Percentiles rank a stretch among this genome's conserved stretches.
Evolutionary conservation across 2,113 vertebrate genomes (phyloP).

Genomic region (Fukomys damarensis): DNA sequence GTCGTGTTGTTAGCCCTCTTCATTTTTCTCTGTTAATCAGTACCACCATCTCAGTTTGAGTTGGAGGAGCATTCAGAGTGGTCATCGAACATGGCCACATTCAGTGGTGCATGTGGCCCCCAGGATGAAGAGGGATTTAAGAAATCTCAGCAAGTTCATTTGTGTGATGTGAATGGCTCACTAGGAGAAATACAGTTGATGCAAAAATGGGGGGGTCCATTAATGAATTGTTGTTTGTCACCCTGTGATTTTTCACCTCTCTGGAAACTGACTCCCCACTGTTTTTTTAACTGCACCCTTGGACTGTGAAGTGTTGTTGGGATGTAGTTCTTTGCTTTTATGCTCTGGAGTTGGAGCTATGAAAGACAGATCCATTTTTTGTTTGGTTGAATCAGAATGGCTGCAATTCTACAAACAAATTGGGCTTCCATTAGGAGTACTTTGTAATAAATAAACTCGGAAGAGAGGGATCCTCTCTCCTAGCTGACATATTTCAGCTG

Average conservation of each 20-base stretch:
- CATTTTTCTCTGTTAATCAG: background rate
- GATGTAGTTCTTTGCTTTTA: constrained; percentile 78
- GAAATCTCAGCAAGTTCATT: background rate
- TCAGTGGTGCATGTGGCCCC: background rate
- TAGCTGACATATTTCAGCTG: constrained; percentile 73
- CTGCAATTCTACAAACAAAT: constrained; percentile 87
- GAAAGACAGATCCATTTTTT: constrained; percentile 84
- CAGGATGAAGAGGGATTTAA: background rate
- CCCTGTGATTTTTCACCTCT: constrained; percentile 46
- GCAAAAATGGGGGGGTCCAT: constrained; percentile 33
- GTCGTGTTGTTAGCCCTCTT: background rate
- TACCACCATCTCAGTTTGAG: background rate
- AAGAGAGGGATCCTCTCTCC: constrained; percentile 83
- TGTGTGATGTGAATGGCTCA: constrained; percentile 46
- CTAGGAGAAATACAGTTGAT: constrained; percentile 31
- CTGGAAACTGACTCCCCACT: constrained; percentile 75
- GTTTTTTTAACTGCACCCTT: constrained; percentile 77
- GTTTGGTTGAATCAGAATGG: constrained; percentile 85
- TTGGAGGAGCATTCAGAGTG: background rate
- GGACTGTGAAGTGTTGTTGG: constrained; percentile 73
- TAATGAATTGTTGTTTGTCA: constrained; percentile 61
- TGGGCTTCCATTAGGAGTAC: constrained; percentile 81
- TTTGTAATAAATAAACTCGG: constrained; percentile 87
- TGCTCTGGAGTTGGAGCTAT: constrained; percentile 64
- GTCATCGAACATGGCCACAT: background rate